Evolutionary conservation across 2,888 invertebrate genomes (phyloP).

Genomic region (Drosophila trichaetosa): DNA sequence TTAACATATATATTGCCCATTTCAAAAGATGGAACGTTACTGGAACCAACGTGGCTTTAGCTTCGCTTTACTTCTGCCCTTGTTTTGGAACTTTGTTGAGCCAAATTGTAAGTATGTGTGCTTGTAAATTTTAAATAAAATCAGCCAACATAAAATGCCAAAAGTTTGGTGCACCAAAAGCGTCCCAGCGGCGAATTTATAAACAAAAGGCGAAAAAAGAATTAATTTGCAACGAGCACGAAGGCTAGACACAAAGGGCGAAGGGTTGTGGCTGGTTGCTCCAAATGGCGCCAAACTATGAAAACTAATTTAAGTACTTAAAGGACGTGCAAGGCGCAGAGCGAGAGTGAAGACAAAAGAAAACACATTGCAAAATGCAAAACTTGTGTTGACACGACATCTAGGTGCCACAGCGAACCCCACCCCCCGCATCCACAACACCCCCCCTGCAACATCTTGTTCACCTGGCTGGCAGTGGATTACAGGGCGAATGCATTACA

Average conservation of each 20-base stretch:
- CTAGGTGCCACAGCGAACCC: constrained; percentile 23
- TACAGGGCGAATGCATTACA: constrained; percentile 56
- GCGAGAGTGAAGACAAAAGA: constrained; percentile 34
- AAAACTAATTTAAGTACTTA: constrained; percentile 77
- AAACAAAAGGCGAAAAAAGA: constrained; percentile 51
- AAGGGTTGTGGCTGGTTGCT: constrained; percentile 8
- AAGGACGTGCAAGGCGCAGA: constrained; percentile 31
- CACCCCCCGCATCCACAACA: constrained; percentile 9
- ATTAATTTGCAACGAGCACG: constrained; percentile 65
- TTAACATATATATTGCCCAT: neutral
- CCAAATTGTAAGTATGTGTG: constrained; percentile 46
- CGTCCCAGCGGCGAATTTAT: constrained; percentile 64
- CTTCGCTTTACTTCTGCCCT: neutral
- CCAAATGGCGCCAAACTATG: constrained; percentile 67
- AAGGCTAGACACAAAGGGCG: neutral
- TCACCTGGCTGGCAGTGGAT: constrained; percentile 48
- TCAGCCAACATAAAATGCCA: constrained; percentile 55
- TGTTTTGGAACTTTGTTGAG: constrained; percentile 19
- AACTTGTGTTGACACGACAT: constrained; percentile 75
- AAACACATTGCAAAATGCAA: constrained; percentile 72
- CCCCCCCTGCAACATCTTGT: neutral
- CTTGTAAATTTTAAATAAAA: constrained; percentile 67
- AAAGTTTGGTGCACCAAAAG: constrained; percentile 60
- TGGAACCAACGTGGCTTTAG: neutral
- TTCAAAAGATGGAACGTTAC: neutral